Evolutionary conservation across 2,888 invertebrate species (phyloP).

Genomic region (Drosophila meridiana): DNA sequence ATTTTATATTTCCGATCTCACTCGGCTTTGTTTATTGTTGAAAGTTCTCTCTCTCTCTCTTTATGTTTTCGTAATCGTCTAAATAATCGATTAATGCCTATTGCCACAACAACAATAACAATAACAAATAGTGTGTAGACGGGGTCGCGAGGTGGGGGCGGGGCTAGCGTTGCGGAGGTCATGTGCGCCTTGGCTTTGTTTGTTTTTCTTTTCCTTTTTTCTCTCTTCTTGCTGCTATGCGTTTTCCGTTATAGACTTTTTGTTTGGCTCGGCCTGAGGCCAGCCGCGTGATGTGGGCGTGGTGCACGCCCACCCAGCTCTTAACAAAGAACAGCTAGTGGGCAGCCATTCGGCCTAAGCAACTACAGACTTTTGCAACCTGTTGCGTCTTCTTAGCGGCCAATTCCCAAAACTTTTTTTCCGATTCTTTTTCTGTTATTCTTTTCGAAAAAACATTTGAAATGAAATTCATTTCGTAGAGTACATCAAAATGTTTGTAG

Average conservation of each 20-base stretch:
- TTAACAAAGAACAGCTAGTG: slow-evolving; percentile 1
- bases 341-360: slow-evolving; percentile 41
- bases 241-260: slow-evolving; percentile 34
- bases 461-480: slow-evolving; percentile 44
- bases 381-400: slow-evolving; percentile 54
- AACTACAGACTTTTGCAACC: slow-evolving; percentile 63
- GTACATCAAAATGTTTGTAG: slow-evolving; percentile 72
- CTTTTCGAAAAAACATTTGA: slow-evolving; percentile 36
- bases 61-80: slow-evolving; percentile 56
- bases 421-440: background rate
- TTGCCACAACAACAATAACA: slow-evolving; percentile 41
- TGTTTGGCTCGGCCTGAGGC: slow-evolving; percentile 45
- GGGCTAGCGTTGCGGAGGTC: slow-evolving; percentile 55
- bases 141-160: background rate
- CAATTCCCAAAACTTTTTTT: slow-evolving; percentile 7
- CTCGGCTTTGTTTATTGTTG: slow-evolving; percentile 47
- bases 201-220: slow-evolving; percentile 40
- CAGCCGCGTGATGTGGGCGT: slow-evolving; percentile 56
- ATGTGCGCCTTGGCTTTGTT: slow-evolving; percentile 53
- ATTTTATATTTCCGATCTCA: slow-evolving; percentile 61
- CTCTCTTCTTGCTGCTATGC: slow-evolving; percentile 12
- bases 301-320: slow-evolving; percentile 9
- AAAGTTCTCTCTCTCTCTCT: slow-evolving; percentile 36
- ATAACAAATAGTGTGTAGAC: background rate
- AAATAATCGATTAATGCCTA: slow-evolving; percentile 65